These are phyloP conservation scores for Dendrolimus punctatus DNA, from an alignment of 1,140 invertebrate genomes.

Conservation along the genomic window DNA sequence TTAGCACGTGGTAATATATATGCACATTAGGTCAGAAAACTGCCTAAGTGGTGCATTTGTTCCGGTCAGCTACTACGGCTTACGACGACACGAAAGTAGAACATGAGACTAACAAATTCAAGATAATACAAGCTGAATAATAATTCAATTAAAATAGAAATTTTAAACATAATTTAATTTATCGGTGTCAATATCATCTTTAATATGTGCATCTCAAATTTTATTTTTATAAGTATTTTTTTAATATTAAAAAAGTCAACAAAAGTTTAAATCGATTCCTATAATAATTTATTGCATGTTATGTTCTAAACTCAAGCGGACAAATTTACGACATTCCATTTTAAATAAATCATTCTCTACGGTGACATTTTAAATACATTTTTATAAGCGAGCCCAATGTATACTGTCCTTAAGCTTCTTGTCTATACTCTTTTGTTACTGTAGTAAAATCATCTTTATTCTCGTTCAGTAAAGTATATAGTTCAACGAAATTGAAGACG, in stretches of 20 bases:
- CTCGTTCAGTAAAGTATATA: background rate
- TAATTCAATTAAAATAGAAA: too few relatives aligned
- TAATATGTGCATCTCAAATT: too few relatives aligned
- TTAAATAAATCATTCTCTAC: slow-evolving; percentile 63
- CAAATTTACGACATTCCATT: slow-evolving; percentile 64
- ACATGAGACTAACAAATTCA: too few relatives aligned
- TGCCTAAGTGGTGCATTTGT: too few relatives aligned
- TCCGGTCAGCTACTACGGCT: too few relatives aligned
- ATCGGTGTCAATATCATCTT: too few relatives aligned
- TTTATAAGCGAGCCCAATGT: slow-evolving; percentile 62
- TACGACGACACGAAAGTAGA: too few relatives aligned
- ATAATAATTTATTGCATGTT: slow-evolving; percentile 51
- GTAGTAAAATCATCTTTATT: slow-evolving; percentile 3
- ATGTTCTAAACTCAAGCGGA: slow-evolving; percentile 54
- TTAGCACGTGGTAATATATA: too few relatives aligned
- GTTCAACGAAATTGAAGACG: background rate
- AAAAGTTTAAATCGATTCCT: slow-evolving; percentile 8
- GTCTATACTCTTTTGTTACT: background rate
- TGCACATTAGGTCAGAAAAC: too few relatives aligned
- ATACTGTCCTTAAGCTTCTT: slow-evolving; percentile 10
- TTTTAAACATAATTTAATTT: too few relatives aligned
- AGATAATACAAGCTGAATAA: too few relatives aligned
- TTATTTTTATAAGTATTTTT: too few relatives aligned
- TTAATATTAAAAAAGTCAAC: slow-evolving; percentile 1
- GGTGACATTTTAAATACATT: slow-evolving; percentile 70